Evolutionary conservation across 2,113 vertebrate genomes (phyloP).

Genomic region (Colistium nudipinnis): DNA sequence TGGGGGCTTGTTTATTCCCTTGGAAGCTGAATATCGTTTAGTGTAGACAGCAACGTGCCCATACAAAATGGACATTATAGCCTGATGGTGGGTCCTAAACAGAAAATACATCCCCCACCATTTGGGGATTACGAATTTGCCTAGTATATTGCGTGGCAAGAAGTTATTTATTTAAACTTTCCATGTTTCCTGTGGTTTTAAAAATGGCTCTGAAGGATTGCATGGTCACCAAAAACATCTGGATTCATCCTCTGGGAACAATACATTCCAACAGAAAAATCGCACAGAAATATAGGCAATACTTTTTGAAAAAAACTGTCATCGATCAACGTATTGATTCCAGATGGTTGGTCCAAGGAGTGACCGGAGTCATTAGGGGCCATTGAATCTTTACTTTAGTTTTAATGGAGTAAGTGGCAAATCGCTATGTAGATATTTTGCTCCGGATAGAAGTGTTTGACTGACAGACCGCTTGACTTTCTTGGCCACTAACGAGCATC

Average conservation of each 20-base stretch:
- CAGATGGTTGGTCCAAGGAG: not conserved
- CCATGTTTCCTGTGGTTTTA: not conserved
- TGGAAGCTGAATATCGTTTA: not conserved
- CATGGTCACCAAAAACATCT: not conserved
- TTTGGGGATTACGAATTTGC: not conserved
- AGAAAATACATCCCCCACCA: not conserved
- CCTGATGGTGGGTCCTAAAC: not conserved
- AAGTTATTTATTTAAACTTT: not conserved
- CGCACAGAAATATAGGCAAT: not conserved
- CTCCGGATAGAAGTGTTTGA: not conserved
- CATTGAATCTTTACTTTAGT: not conserved
- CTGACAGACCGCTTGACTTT: not conserved
- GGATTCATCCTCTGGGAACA: conserved; percentile 3
- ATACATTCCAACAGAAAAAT: not conserved
- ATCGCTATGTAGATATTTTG: not conserved
- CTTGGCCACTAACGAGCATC: not conserved
- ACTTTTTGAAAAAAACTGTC: not conserved
- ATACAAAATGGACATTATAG: not conserved
- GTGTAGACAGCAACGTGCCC: not conserved
- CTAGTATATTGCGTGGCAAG: not conserved
- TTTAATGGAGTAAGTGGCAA: not conserved
- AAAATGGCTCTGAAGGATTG: not conserved
- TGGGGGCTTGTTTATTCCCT: not conserved
- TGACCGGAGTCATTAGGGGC: not conserved
- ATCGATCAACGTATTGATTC: not conserved